phyloP scores from a whole-genome alignment of 2,888 invertebrate genomes.

The Netelia virgata region DNA sequence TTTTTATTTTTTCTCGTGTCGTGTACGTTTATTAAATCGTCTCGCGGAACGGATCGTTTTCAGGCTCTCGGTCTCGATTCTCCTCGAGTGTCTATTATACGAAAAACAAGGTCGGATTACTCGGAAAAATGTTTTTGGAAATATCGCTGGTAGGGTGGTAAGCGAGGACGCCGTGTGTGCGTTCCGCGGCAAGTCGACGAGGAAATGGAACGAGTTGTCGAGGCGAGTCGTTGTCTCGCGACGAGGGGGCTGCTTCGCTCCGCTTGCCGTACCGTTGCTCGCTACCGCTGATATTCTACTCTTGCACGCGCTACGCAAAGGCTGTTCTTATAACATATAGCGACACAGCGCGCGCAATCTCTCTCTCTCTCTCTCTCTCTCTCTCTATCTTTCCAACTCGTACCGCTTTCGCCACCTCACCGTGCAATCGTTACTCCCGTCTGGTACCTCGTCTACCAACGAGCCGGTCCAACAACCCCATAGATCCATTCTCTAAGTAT shows the following conservation, averaged over 20 bases:
- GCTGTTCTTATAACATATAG: conserved; percentile 41
- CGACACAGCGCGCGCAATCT: conserved; percentile 39
- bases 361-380: conserved; percentile 10
- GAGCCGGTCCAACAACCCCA: conserved; percentile 67
- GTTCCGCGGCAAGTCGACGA: conserved; percentile 29
- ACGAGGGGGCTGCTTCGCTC: conserved; percentile 54
- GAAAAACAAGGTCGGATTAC: neutral
- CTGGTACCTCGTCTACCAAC: conserved; percentile 79
- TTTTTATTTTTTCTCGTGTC: neutral
- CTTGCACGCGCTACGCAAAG: neutral
- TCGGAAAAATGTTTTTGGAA: conserved; percentile 69
- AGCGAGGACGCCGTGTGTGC: conserved; percentile 22
- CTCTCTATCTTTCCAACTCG: conserved; percentile 21
- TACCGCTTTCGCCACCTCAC: conserved; percentile 31
- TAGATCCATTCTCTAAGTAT: conserved; percentile 51
- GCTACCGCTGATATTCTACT: conserved; percentile 43
- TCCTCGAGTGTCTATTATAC: too few relatives aligned
- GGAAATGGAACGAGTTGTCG: conserved; percentile 45
- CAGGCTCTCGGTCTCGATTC: too few relatives aligned
- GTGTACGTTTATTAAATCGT: neutral
- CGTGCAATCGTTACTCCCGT: conserved; percentile 82
- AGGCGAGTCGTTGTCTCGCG: conserved; percentile 53
- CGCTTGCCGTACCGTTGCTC: conserved; percentile 37
- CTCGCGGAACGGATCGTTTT: neutral
- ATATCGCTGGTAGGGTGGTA: conserved; percentile 47